A percentile compares a stretch with the other conserved stretches of the same genome.
These are phyloP conservation scores for Staurois parvus DNA, from an alignment of 2,797 vertebrate species.

Conservation along the genomic window DNA sequence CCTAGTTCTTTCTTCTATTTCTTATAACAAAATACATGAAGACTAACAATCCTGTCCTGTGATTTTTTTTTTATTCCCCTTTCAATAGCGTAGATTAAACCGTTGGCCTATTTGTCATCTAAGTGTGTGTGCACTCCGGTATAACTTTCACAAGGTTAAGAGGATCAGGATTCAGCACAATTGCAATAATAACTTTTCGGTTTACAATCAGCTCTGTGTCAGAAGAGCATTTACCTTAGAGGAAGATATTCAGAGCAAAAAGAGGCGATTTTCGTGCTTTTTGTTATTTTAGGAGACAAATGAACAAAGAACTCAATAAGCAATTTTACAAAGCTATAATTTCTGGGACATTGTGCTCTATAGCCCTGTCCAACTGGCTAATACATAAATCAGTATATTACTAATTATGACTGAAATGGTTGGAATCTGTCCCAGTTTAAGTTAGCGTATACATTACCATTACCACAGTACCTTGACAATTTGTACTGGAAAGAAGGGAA, in stretches of 20 bases:
- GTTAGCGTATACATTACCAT: too few species aligned
- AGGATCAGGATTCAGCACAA: slow-evolving; percentile 46
- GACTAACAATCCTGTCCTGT: slow-evolving; percentile 25
- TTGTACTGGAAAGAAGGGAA: too few species aligned
- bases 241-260: slow-evolving; percentile 26
- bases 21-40: slow-evolving; percentile 38
- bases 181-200: slow-evolving; percentile 55
- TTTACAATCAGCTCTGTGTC: slow-evolving; percentile 53
- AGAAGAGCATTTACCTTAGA: slow-evolving; percentile 47
- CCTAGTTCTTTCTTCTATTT: slow-evolving; percentile 24
- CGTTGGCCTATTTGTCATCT: slow-evolving; percentile 40
- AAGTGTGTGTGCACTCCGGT: slow-evolving; percentile 13
- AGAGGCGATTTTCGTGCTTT: background rate
- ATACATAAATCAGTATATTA: too few species aligned
- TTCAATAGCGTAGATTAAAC: slow-evolving; percentile 47
- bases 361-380: background rate
- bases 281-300: slow-evolving; percentile 4
- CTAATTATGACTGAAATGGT: too few species aligned
- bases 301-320: background rate
- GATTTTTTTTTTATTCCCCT: background rate
- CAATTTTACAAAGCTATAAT: background rate
- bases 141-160: slow-evolving; percentile 49
- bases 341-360: background rate
- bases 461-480: too few species aligned
- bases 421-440: too few species aligned